Percentiles rank a stretch among this genome's conserved stretches.
phyloP scores from a whole-genome alignment of 2,888 invertebrate species.

The Cephus runcator region DNA sequence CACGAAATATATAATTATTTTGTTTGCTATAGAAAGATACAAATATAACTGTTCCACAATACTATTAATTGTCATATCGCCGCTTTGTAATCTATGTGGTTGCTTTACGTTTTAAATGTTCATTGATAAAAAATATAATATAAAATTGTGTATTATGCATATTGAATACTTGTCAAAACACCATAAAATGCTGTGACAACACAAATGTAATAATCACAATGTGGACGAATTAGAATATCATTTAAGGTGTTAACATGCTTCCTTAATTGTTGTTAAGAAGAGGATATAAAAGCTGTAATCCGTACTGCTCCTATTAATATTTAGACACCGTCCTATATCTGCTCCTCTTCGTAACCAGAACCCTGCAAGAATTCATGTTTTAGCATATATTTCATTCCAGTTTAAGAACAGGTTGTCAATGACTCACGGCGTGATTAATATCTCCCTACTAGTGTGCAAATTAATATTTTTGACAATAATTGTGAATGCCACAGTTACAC shows the following conservation, averaged over 20 bases:
- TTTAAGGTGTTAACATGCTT: neutral
- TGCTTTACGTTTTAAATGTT: neutral
- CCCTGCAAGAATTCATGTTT: conserved; percentile 1
- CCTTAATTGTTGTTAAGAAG: neutral
- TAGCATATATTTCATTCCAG: neutral
- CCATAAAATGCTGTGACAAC: neutral
- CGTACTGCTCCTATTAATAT: neutral
- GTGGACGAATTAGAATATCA: neutral
- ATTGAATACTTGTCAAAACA: neutral
- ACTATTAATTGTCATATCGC: neutral
- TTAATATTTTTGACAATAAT: neutral
- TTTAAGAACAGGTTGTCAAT: neutral
- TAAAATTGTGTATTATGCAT: neutral
- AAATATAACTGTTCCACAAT: neutral
- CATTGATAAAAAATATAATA: neutral
- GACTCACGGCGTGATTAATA: neutral
- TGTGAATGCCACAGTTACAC: neutral
- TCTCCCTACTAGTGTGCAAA: neutral
- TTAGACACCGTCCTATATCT: neutral
- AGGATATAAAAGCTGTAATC: neutral
- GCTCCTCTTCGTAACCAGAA: neutral
- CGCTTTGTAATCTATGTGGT: neutral
- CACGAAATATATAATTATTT: neutral
- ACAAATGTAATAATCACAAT: neutral
- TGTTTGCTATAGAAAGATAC: neutral